These are phyloP conservation scores for Melikaiella ostensackeni DNA, from an alignment of 2,888 invertebrate species.

Conservation along the genomic window DNA sequence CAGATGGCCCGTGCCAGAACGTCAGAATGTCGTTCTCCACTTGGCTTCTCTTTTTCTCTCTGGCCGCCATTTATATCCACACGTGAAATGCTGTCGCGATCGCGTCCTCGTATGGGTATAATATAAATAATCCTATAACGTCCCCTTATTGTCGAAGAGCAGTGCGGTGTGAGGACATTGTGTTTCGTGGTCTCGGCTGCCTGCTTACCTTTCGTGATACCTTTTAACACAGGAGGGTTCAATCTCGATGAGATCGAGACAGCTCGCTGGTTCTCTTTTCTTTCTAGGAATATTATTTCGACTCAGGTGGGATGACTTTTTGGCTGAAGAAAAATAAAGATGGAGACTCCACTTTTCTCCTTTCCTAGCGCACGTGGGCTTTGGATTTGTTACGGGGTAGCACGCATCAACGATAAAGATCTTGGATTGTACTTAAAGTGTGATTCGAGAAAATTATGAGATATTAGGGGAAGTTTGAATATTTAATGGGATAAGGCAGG, in stretches of 20 bases:
- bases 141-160: constrained; percentile 53
- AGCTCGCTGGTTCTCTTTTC: constrained; percentile 25
- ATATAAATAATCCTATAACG: constrained; percentile 59
- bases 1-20: constrained; percentile 56
- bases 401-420: constrained; percentile 35
- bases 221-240: constrained; percentile 38
- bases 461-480: constrained; percentile 20
- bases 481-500: not conserved
- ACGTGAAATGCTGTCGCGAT: constrained; percentile 32
- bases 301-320: constrained; percentile 28
- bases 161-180: constrained; percentile 59
- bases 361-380: constrained; percentile 20
- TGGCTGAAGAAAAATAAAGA: constrained; percentile 6
- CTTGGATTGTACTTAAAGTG: constrained; percentile 21
- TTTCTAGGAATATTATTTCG: constrained; percentile 5
- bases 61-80: constrained; percentile 29
- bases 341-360: not conserved
- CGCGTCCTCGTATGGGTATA: constrained; percentile 43
- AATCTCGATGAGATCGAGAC: constrained; percentile 22
- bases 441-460: constrained; percentile 27
- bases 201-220: constrained; percentile 28
- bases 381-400: not conserved
- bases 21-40: constrained; percentile 50
- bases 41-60: constrained; percentile 30
- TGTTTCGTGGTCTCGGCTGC: constrained; percentile 57